Conservation (phyloP, 2,888 invertebrate species). For the Cantharis rufa region DNA sequence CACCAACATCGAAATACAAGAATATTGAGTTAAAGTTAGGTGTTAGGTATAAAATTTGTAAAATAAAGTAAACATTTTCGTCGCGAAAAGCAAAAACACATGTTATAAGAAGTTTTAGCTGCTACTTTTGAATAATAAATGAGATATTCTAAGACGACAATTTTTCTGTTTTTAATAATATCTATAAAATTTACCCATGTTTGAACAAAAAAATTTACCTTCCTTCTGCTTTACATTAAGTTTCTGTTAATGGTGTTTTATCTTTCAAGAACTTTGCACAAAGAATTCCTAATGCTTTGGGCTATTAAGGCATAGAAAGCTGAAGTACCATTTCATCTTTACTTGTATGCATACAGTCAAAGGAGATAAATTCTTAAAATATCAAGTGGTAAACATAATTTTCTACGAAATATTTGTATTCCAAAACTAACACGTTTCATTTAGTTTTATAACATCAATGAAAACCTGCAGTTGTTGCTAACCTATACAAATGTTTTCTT, state of each 20-base stretch:
- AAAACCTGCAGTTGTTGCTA: background rate
- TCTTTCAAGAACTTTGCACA: slow-evolving; percentile 11
- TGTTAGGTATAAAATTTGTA: background rate
- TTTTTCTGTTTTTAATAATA: background rate
- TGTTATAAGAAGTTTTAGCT: background rate
- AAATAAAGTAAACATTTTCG: background rate
- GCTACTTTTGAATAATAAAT: background rate
- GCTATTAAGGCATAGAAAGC: slow-evolving; percentile 17
- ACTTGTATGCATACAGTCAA: background rate
- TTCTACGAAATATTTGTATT: slow-evolving; percentile 6
- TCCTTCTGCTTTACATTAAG: slow-evolving; percentile 8
- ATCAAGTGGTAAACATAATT: slow-evolving; percentile 10
- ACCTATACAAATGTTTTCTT: background rate
- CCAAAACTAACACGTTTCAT: slow-evolving; percentile 5
- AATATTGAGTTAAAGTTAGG: background rate
- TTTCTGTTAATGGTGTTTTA: slow-evolving; percentile 17
- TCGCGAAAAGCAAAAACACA: background rate
- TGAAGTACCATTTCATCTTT: slow-evolving; percentile 13
- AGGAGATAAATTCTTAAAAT: slow-evolving; percentile 13
- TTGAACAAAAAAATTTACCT: background rate
- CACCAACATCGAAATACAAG: background rate
- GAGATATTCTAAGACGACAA: background rate
- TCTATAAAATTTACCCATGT: background rate
- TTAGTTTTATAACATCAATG: background rate
- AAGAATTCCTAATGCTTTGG: slow-evolving; percentile 16